Conservation (phyloP, 1,140 invertebrate species). For the Brachionus asplanchnoidis region DNA sequence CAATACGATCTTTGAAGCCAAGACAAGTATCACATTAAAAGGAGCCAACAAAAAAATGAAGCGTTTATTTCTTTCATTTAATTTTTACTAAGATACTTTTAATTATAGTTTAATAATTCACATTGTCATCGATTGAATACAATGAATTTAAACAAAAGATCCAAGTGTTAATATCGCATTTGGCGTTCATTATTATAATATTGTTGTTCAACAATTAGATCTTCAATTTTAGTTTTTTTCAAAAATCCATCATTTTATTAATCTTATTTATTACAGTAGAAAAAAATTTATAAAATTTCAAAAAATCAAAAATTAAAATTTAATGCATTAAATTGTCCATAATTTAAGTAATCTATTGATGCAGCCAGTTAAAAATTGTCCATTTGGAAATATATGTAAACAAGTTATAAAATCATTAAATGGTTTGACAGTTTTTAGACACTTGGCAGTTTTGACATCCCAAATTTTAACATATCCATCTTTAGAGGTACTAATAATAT, state of each 20-base stretch:
- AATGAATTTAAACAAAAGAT: no score
- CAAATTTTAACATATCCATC: slow-evolving; percentile 13
- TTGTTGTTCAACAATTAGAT: no score
- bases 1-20: no score
- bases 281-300: neutral
- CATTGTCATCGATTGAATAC: no score
- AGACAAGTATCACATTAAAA: no score
- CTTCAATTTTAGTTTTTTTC: no score
- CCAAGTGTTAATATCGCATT: no score
- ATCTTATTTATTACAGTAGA: neutral
- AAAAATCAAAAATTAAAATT: neutral
- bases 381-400: neutral
- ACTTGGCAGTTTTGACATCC: neutral
- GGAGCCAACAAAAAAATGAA: no score
- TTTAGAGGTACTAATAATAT: neutral
- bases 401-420: neutral
- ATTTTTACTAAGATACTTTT: no score
- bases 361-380: neutral
- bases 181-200: neutral
- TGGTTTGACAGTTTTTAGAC: neutral
- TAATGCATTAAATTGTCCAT: neutral
- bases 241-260: no score
- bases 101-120: no score
- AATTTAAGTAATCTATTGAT: neutral
- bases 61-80: no score